Base-by-base conservation (phyloP, 2,113 vertebrate species). In the Thalassarche chlororhynchos region DNA sequence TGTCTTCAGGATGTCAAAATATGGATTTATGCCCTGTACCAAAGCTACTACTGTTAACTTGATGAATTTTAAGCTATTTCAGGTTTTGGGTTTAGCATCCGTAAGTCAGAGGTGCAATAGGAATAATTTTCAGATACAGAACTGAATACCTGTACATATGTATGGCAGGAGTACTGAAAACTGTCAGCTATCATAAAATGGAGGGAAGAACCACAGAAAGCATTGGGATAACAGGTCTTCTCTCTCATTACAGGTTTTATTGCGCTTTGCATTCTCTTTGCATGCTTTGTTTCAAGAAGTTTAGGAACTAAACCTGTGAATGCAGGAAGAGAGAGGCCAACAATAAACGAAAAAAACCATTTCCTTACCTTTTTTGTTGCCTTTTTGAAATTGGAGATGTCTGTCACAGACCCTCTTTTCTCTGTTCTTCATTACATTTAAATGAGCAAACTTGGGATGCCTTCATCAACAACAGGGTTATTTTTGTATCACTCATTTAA, bases 1-100 rank as follows among this genome's bases (percentile, higher is more conserved):
- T 85, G 85, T 94, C 91, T 83, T 76, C 81, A 86, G 76, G 42
- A 87, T 95, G 95, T 91, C 96, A 95, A 91, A 96, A 93, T 90
- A 91, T 55, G 76, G 89, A 96, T 96, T 96, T 94, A 89, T 93
- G 90, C 32, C 42, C 44, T 66, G 34, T 69, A 5, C 49, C 74
- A 75, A 9, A 34, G 72, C 62, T 83, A 7, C 76, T 83, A 34
- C 60, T 85, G 85, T 87, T 96, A 87, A 84, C 86, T 21, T 93
- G 89, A 89, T 89, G 87, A 76, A 95, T 95, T 96, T 66, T 76
- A 80, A 89, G 71, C 51, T 80, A 26, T 94, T 89, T 86, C 68
- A 51, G 29, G 62, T 55, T 94, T 83, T 10, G 82, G n/a, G 29
- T 74, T 89, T 93, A 80, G 54, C 62, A 91, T 38, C 78, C 42